phyloP scores from a whole-genome alignment of 2,888 invertebrate genomes.

The Caradrina clavipalpis region DNA sequence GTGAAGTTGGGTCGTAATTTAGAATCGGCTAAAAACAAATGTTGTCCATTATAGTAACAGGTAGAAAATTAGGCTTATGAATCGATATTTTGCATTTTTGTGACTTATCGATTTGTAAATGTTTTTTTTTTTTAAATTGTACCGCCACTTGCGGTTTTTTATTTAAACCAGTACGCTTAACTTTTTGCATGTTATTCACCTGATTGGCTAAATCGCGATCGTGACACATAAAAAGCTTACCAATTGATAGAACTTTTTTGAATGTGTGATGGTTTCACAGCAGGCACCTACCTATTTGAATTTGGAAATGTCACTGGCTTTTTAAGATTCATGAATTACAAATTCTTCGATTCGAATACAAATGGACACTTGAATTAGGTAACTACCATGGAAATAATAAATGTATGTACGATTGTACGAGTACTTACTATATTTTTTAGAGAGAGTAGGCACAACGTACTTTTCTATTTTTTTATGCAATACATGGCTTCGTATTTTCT shows the following conservation, averaged over 20 bases:
- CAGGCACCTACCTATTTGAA: constrained; percentile 29
- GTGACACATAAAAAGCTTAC: constrained; percentile 46
- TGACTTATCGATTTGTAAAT: constrained; percentile 31
- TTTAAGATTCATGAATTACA: constrained; percentile 24
- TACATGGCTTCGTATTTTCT: too few species aligned
- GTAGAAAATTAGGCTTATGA: constrained; percentile 28
- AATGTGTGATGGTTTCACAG: constrained; percentile 29
- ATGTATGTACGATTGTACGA: too few species aligned
- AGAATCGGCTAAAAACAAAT: constrained; percentile 58
- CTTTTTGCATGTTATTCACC: constrained; percentile 56
- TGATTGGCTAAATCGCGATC: constrained; percentile 45
- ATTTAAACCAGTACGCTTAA: constrained; percentile 39
- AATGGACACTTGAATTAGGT: not conserved
- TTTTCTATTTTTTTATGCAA: too few species aligned
- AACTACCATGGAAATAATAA: too few species aligned
- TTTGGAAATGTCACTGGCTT: constrained; percentile 49
- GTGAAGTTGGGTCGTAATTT: constrained; percentile 52
- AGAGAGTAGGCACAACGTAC: too few species aligned
- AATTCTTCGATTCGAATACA: not conserved
- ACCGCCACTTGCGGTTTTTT: constrained; percentile 27
- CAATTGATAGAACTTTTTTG: constrained; percentile 18
- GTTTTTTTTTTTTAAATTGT: constrained; percentile 18
- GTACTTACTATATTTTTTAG: too few species aligned
- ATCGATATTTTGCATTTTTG: constrained; percentile 30
- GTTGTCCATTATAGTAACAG: constrained; percentile 41